phyloP scores from a whole-genome alignment of 2,888 invertebrate genomes.

The Tenthredo scrophulariae region DNA sequence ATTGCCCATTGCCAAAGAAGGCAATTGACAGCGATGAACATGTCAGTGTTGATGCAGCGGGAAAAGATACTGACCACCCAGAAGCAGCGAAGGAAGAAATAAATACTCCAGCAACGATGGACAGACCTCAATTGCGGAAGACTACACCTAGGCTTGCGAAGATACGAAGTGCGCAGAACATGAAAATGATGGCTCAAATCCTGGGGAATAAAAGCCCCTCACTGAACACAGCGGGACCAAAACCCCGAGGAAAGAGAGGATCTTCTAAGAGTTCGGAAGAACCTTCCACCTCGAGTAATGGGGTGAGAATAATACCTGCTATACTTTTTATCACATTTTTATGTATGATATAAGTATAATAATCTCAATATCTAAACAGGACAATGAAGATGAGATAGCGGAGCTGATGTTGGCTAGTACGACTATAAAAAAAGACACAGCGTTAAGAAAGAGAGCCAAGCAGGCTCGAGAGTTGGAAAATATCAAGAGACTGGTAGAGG shows the following conservation, averaged over 20 bases:
- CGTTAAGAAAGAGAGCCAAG: conserved; percentile 79
- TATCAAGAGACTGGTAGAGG: conserved; percentile 79
- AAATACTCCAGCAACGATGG: conserved; percentile 65
- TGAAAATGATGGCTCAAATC: conserved; percentile 74
- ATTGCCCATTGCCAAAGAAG: not conserved
- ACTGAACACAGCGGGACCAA: conserved; percentile 64
- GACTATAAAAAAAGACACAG: conserved; percentile 77
- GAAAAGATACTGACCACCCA: conserved; percentile 31
- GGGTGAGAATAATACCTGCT: conserved; percentile 59
- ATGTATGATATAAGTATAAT: not conserved
- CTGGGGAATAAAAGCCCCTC: conserved; percentile 67
- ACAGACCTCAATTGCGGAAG: conserved; percentile 69
- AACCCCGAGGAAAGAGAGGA: conserved; percentile 66
- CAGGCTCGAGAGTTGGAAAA: conserved; percentile 79
- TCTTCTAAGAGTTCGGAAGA: conserved; percentile 62
- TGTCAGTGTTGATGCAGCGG: not conserved
- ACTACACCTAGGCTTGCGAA: conserved; percentile 75
- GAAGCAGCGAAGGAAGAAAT: conserved; percentile 72
- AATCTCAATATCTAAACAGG: conserved; percentile 70
- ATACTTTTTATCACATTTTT: not conserved
- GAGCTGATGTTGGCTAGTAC: conserved; percentile 81
- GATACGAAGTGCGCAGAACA: conserved; percentile 75
- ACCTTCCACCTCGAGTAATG: conserved; percentile 63
- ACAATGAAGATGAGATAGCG: conserved; percentile 82
- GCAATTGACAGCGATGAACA: conserved; percentile 20